These are phyloP conservation scores for Gambelia wislizenii DNA, from an alignment of 2,797 vertebrate genomes.

Conservation along the genomic window DNA sequence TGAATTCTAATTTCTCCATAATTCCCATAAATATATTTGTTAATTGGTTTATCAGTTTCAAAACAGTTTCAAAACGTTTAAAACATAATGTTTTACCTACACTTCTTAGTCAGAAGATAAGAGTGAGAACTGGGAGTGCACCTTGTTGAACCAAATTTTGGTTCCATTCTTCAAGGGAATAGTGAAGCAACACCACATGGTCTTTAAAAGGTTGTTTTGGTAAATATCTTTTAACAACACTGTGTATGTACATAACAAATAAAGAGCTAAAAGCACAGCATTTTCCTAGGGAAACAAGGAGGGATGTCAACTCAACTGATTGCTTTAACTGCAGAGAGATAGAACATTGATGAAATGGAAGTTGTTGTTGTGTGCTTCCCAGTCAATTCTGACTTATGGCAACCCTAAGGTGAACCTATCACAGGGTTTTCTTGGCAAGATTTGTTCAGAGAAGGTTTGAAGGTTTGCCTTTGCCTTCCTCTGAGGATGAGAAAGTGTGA, in stretches of 20 bases:
- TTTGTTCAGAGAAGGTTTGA: too few relatives aligned
- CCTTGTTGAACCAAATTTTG: conserved; percentile 81
- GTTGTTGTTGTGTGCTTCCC: too few relatives aligned
- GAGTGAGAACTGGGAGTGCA: conserved; percentile 81
- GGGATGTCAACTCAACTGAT: too few relatives aligned
- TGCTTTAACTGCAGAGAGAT: too few relatives aligned
- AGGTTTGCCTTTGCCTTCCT: too few relatives aligned
- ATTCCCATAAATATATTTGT: not conserved
- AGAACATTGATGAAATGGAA: too few relatives aligned
- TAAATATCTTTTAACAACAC: not conserved
- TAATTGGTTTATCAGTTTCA: not conserved
- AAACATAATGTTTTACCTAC: conserved; percentile 71
- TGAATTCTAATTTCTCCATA: not conserved
- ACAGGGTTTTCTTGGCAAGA: too few relatives aligned
- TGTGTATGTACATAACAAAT: not conserved
- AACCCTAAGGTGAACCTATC: too few relatives aligned
- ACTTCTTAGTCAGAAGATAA: conserved; percentile 84
- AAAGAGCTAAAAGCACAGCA: not conserved
- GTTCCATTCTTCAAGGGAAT: conserved; percentile 75
- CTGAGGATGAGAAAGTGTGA: too few relatives aligned
- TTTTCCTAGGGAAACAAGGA: not conserved
- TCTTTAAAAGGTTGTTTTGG: not conserved
- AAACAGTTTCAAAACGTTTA: conserved; percentile 11
- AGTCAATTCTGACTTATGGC: too few relatives aligned
- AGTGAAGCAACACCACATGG: not conserved